Conservation (phyloP, 2,888 invertebrate genomes). For the Caenorhabditis wallacei region DNA sequence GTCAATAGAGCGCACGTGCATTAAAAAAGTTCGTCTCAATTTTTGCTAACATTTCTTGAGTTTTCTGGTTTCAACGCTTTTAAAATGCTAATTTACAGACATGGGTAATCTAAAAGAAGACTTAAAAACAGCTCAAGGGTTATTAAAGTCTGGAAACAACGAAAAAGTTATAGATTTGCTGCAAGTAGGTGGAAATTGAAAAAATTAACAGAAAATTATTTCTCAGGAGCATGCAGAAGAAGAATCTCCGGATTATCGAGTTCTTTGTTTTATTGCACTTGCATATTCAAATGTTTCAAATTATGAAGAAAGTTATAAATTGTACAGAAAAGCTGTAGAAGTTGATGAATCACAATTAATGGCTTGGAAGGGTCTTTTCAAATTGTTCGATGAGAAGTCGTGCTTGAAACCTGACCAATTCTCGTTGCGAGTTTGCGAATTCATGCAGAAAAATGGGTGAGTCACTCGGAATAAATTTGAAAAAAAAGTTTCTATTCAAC, state of each 20-base stretch:
- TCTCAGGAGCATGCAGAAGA: slow-evolving; percentile 60
- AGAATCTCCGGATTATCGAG: slow-evolving; percentile 61
- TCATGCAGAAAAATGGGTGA: slow-evolving; percentile 54
- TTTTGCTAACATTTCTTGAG: background rate
- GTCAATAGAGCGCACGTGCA: background rate
- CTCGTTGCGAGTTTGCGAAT: slow-evolving; percentile 58
- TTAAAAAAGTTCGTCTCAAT: background rate
- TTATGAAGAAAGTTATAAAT: slow-evolving; percentile 49
- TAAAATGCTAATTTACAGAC: too few species aligned
- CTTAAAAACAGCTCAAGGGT: slow-evolving; percentile 59
- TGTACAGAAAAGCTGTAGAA: slow-evolving; percentile 64
- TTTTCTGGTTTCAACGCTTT: slow-evolving; percentile 6
- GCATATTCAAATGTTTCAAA: slow-evolving; percentile 62
- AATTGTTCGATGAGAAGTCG: slow-evolving; percentile 60
- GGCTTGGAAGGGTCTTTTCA: slow-evolving; percentile 70
- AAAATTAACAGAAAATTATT: background rate
- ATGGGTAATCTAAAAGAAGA: slow-evolving; percentile 69
- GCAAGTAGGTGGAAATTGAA: slow-evolving; percentile 47
- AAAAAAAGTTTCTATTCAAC: background rate
- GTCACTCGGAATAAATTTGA: slow-evolving; percentile 15
- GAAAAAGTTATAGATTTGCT: slow-evolving; percentile 64
- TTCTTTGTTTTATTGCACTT: slow-evolving; percentile 64
- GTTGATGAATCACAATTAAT: slow-evolving; percentile 53
- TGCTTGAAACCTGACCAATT: slow-evolving; percentile 44
- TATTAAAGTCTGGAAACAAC: slow-evolving; percentile 57